These are phyloP conservation scores for Oryzias celebensis DNA, from an alignment of 2,113 vertebrate species.

Conservation along the genomic window DNA sequence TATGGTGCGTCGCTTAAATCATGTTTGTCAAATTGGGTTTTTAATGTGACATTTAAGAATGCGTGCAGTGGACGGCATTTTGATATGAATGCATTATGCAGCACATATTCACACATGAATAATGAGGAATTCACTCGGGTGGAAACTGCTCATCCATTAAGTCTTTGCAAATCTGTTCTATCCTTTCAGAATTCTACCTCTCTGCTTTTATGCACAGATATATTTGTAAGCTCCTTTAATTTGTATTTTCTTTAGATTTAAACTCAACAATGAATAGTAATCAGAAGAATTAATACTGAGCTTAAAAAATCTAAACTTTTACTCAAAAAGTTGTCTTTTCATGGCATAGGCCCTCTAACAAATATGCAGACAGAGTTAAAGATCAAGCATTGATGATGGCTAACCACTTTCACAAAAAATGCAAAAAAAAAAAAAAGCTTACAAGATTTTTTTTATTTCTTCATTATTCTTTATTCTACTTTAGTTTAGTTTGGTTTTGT, in stretches of 20 bases:
- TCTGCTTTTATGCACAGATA: slow-evolving; percentile 22
- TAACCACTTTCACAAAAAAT: too few relatives aligned
- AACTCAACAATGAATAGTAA: slow-evolving; percentile 46
- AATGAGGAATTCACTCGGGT: slow-evolving; percentile 15
- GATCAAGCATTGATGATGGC: too few relatives aligned
- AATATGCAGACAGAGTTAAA: too few relatives aligned
- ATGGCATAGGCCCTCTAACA: too few relatives aligned
- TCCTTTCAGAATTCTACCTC: slow-evolving; percentile 20
- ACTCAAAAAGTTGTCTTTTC: not conserved
- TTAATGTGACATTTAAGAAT: slow-evolving; percentile 40
- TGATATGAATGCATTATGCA: slow-evolving; percentile 25
- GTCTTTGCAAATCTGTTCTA: slow-evolving; percentile 28
- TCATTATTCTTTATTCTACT: too few relatives aligned
- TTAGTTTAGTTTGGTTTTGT: too few relatives aligned
- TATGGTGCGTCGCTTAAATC: slow-evolving; percentile 9
- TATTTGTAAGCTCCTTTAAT: slow-evolving; percentile 30
- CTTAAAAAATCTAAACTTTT: slow-evolving; percentile 28
- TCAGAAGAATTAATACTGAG: slow-evolving; percentile 49
- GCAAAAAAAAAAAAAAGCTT: too few relatives aligned
- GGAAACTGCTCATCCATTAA: slow-evolving; percentile 32
- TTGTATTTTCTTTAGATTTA: slow-evolving; percentile 35
- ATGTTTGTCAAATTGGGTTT: slow-evolving; percentile 9
- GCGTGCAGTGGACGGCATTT: slow-evolving; percentile 9
- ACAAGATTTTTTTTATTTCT: too few relatives aligned
- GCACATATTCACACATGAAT: slow-evolving; percentile 42